A percentile compares a stretch with the other conserved stretches of the same genome.
Evolutionary conservation across 2,888 invertebrate genomes (phyloP).

Genomic region (Cyaniris semiargus): DNA sequence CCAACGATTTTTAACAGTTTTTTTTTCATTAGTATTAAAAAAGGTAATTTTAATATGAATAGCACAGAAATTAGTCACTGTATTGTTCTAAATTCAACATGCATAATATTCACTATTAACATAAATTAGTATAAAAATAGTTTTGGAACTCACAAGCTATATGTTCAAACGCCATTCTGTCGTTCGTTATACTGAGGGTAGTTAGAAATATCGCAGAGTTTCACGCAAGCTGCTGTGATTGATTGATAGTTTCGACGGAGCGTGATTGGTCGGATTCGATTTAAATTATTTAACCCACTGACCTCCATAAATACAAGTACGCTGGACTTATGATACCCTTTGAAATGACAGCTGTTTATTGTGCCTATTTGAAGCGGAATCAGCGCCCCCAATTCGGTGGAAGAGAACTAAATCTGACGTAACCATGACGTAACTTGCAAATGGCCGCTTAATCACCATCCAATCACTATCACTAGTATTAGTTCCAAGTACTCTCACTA

Average conservation of each 20-base stretch:
- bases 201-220: background rate
- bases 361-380: no score
- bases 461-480: no score
- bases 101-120: background rate
- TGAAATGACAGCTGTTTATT: no score
- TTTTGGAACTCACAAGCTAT: background rate
- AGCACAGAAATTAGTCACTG: background rate
- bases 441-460: no score
- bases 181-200: background rate
- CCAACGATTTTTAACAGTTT: background rate
- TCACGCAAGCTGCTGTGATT: background rate
- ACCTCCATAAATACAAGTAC: no score
- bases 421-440: no score
- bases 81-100: background rate
- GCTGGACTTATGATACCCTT: no score
- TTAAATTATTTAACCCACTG: background rate
- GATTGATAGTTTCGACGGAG: background rate
- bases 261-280: background rate
- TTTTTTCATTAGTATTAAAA: background rate
- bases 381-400: no score
- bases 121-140: conserved; percentile 7
- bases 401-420: no score
- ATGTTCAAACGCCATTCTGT: background rate
- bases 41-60: background rate
- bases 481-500: no score